These are phyloP conservation scores for Python bivittatus DNA, from an alignment of 2,113 vertebrate genomes.

Conservation along the genomic window DNA sequence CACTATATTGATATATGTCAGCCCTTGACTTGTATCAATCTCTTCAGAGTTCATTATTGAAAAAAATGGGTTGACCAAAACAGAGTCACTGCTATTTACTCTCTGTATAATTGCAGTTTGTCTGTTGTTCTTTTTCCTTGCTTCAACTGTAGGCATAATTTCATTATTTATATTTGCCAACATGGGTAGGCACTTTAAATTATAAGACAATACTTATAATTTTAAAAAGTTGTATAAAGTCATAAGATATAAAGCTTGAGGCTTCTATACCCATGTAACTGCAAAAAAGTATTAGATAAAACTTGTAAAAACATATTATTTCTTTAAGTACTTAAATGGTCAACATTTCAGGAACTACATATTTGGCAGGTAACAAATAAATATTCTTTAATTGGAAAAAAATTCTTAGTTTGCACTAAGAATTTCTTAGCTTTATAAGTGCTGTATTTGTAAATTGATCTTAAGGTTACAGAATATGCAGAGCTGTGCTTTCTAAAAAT, in stretches of 20 bases:
- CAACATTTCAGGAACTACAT: background rate
- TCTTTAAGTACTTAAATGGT: background rate
- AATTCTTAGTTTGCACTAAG: background rate
- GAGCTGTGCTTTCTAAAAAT: background rate
- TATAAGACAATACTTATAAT: background rate
- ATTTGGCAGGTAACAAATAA: background rate
- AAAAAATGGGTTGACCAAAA: background rate
- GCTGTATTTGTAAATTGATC: fast-evolving
- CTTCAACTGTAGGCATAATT: background rate
- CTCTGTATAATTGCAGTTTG: background rate
- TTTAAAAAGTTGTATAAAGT: background rate
- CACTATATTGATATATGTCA: background rate
- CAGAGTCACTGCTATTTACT: background rate
- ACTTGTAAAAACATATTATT: background rate
- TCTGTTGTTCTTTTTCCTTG: background rate
- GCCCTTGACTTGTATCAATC: background rate
- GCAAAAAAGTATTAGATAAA: background rate
- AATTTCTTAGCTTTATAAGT: fast-evolving
- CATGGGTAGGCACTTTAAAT: background rate
- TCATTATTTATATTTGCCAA: background rate
- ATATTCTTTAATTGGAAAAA: background rate
- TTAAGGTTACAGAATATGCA: background rate
- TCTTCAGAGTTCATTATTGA: background rate
- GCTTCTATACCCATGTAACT: background rate
- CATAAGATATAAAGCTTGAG: background rate